These are phyloP conservation scores for Catamblyrhynchus diadema DNA, from an alignment of 2,797 vertebrate genomes.

Conservation along the genomic window DNA sequence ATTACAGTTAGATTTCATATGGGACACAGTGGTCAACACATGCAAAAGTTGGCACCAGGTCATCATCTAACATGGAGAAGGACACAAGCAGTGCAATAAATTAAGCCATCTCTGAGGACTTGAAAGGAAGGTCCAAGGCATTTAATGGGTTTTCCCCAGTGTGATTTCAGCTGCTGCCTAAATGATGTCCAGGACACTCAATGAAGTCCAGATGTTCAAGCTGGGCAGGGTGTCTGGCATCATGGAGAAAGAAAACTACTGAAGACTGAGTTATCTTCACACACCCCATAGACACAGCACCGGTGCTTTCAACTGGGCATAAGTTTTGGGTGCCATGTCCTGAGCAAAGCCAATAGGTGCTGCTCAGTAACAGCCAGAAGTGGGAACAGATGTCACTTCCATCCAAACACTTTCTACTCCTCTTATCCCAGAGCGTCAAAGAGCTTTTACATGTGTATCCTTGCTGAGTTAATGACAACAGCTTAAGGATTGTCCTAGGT, in stretches of 20 bases:
- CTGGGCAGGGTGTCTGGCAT: neutral
- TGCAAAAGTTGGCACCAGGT: neutral
- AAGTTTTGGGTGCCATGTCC: neutral
- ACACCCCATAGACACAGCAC: neutral
- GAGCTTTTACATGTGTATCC: neutral
- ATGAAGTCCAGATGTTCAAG: neutral
- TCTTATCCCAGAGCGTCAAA: neutral
- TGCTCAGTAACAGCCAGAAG: neutral
- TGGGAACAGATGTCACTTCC: neutral
- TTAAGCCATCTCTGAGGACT: neutral
- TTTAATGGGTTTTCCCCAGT: neutral
- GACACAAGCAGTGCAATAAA: neutral
- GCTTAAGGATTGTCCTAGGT: neutral
- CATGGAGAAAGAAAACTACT: neutral
- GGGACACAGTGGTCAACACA: rapidly evolving
- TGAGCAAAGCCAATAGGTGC: neutral
- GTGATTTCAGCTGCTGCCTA: neutral
- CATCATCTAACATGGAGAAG: neutral
- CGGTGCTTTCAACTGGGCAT: neutral
- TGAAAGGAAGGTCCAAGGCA: neutral
- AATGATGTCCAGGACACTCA: neutral
- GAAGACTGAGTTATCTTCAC: rapidly evolving
- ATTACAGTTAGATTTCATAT: neutral
- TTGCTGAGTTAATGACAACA: neutral
- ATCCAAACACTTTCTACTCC: neutral